These are phyloP conservation scores for Synergus laeviventris DNA, from an alignment of 2,888 invertebrate genomes.

Conservation along the genomic window DNA sequence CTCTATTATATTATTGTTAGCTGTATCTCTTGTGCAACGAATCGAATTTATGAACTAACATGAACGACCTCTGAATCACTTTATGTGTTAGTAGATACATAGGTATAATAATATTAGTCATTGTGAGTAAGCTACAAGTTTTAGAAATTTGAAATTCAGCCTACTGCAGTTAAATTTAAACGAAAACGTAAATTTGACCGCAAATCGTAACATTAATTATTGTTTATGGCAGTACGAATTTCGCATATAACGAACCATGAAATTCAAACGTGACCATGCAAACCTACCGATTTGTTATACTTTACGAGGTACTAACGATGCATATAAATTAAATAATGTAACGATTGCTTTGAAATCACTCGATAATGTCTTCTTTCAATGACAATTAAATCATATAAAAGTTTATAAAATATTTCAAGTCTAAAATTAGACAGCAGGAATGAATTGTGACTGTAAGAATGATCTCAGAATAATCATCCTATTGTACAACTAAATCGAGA, in stretches of 20 bases:
- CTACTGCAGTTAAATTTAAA: background rate
- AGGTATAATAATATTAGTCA: background rate
- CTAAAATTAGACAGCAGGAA: background rate
- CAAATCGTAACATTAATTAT: slow-evolving; percentile 7
- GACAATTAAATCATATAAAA: background rate
- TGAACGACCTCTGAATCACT: slow-evolving; percentile 1
- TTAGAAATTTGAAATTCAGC: background rate
- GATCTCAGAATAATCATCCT: slow-evolving; percentile 26
- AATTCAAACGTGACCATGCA: slow-evolving; percentile 32
- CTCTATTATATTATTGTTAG: slow-evolving; percentile 1
- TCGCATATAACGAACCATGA: slow-evolving; percentile 31
- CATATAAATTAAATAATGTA: slow-evolving; percentile 37
- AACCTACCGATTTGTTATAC: slow-evolving; percentile 26
- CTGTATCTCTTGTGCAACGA: slow-evolving; percentile 5
- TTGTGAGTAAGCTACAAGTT: too few species aligned
- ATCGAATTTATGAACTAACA: slow-evolving; percentile 2
- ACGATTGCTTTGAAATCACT: slow-evolving; percentile 3
- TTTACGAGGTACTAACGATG: slow-evolving; percentile 23
- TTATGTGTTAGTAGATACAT: background rate
- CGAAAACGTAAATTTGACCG: background rate
- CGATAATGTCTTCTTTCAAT: background rate
- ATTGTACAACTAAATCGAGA: background rate
- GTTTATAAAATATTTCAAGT: too few species aligned
- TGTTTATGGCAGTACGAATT: slow-evolving; percentile 28
- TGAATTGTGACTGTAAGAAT: slow-evolving; percentile 1